These are phyloP conservation scores for Onthophagus sagittarius DNA, from an alignment of 2,888 invertebrate genomes.

Conservation along the genomic window DNA sequence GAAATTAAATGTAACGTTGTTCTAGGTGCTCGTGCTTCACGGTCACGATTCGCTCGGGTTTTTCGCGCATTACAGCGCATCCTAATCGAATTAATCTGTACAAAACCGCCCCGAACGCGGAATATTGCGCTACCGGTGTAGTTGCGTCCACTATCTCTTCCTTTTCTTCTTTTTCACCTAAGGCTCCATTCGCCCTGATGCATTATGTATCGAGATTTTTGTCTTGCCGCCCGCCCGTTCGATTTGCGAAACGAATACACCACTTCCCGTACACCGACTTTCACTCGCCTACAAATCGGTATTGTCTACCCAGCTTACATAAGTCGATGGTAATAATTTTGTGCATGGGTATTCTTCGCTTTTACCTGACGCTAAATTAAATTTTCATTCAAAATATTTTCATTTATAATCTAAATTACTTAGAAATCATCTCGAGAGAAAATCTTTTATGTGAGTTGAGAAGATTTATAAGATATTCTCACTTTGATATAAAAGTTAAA, in stretches of 20 bases:
- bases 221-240: not conserved
- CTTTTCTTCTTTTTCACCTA: not conserved
- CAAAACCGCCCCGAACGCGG: not conserved
- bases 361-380: not conserved
- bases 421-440: too few species aligned
- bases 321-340: not conserved
- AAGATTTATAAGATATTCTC: too few species aligned
- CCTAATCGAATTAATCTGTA: conserved; percentile 17
- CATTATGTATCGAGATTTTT: not conserved
- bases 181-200: not conserved
- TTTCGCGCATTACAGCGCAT: conserved; percentile 13
- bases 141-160: not conserved
- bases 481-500: too few species aligned
- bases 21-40: not conserved
- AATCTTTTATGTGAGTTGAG: too few species aligned
- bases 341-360: not conserved
- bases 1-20: conserved; percentile 6
- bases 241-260: not conserved
- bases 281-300: not conserved
- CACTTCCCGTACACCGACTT: not conserved
- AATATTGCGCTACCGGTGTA: not conserved
- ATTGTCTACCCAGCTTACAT: not conserved
- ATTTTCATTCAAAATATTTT: not conserved
- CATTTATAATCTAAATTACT: too few species aligned
- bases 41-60: not conserved